Base-by-base conservation (phyloP, 2,888 invertebrate genomes). In the Scaptomyza caliginosa region DNA sequence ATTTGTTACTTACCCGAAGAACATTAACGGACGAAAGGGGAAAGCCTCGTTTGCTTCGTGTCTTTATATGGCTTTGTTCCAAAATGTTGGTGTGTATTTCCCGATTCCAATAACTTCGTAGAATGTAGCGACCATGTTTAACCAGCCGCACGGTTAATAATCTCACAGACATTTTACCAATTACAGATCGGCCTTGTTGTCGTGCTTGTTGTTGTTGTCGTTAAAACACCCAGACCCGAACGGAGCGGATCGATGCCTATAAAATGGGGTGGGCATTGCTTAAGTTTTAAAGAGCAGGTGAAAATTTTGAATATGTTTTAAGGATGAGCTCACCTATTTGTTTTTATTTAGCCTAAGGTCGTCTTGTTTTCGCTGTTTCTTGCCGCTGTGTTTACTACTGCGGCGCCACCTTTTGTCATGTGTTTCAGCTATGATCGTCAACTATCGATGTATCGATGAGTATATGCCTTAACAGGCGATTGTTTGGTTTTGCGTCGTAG, bases 61-160 rank as follows among this genome's bases (percentile, higher is more conserved):
- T 75, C 59, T 86, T 89, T 62, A 86, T 72, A 67, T 89, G 86
- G 72, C 70, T 88, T 80, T 89, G 90, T 89, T 91, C 91, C 84
- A 91, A 91, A 91, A 91, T 93, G 91, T 91, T 91, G 88, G 92
- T 91, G 83, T 92, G 92, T 86, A 92, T 91, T 73, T 93, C 91
- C 88, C 93, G 90, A 86, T 91, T 92, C 89, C 92, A 92, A 73
- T 92, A 90, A 83, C 91, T 91, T 78, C 93, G 92, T 78, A 93
- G 84, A 80, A 93, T 89, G 75, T 90, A 89, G 89, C 93, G 93
- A 93, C 94, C 94, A 94, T 94, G 93, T 92, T 93, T 93, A 78
- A 92, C 91, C 58, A 94, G 90, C 87, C 93, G 93, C 73, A 90
- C 90, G 65, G 92, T 92, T 46, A 93, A 84, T 72, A 93, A 91